phyloP scores from a whole-genome alignment of 1,140 invertebrate genomes.

The Pseudomyrmex sp. region DNA sequence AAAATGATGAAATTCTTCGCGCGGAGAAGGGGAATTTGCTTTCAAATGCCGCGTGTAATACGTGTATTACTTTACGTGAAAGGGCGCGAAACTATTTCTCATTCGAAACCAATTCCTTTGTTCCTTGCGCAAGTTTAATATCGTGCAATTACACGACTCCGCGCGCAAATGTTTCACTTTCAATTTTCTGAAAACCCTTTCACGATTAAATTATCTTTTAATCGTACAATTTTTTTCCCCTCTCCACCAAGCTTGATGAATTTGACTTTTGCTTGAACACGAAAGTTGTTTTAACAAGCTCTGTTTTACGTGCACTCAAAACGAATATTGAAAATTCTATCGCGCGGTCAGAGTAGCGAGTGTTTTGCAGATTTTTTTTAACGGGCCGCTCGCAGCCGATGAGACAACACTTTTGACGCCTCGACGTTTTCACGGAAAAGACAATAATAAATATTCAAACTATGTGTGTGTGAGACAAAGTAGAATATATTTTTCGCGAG shows the following conservation, averaged over 20 bases:
- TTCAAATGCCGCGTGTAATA: neutral
- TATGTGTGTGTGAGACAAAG: slow-evolving; percentile 9
- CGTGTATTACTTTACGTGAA: slow-evolving; percentile 7
- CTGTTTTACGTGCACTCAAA: neutral
- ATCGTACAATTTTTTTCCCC: neutral
- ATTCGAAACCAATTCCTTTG: slow-evolving; percentile 1
- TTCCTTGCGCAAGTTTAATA: neutral
- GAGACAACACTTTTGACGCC: slow-evolving; percentile 27
- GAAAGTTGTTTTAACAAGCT: neutral
- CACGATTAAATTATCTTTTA: neutral
- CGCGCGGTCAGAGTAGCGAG: neutral
- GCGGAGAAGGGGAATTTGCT: neutral
- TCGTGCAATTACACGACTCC: neutral
- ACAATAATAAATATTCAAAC: slow-evolving; percentile 50
- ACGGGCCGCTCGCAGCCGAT: neutral
- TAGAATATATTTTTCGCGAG: slow-evolving; percentile 39
- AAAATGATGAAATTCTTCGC: too few species aligned
- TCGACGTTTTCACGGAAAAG: neutral
- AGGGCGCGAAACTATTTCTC: neutral
- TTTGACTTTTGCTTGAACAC: neutral
- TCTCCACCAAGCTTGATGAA: neutral
- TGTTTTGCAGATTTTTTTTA: neutral
- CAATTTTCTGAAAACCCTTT: neutral
- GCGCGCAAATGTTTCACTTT: neutral
- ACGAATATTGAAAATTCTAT: neutral